Conservation (phyloP, 2,888 invertebrate genomes). For the Ditula angustiorana region DNA sequence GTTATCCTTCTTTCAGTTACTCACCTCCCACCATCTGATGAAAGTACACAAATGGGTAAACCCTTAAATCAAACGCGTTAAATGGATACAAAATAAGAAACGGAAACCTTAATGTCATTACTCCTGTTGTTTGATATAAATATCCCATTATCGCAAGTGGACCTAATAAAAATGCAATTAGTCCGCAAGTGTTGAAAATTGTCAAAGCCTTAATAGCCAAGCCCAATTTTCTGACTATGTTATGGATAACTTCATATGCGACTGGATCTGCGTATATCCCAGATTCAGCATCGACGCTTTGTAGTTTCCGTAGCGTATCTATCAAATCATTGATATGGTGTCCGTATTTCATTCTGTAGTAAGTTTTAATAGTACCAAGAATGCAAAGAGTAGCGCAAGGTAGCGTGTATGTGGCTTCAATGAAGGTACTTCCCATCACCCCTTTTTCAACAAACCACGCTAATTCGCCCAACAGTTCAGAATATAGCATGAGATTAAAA, state of each 20-base stretch:
- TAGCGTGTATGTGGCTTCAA: constrained; percentile 52
- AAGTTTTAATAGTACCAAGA: constrained; percentile 54
- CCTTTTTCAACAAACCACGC: constrained; percentile 48
- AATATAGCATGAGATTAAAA: constrained; percentile 47
- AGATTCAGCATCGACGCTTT: constrained; percentile 11
- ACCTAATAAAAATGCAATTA: constrained; percentile 49
- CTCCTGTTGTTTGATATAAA: constrained; percentile 51
- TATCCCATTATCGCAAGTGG: constrained; percentile 49
- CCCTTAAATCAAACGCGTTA: constrained; percentile 49
- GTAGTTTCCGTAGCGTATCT: constrained; percentile 45
- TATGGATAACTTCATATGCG: constrained; percentile 37
- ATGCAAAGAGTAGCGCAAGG: constrained; percentile 55
- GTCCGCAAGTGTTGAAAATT: constrained; percentile 37
- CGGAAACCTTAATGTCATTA: constrained; percentile 54
- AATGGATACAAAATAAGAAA: constrained; percentile 62
- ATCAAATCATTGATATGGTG: constrained; percentile 51
- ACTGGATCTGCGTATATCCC: constrained; percentile 16
- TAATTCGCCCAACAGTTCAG: constrained; percentile 45
- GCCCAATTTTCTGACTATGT: constrained; percentile 46
- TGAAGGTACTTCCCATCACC: constrained; percentile 43
- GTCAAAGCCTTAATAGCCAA: constrained; percentile 45
- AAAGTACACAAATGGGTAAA: constrained; percentile 54
- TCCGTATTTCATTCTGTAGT: constrained; percentile 49
- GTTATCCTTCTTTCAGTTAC: background rate
- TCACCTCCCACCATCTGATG: constrained; percentile 12